Percentiles rank a stretch among this genome's conserved stretches.
Conservation (phyloP, 2,888 invertebrate species). For the Acholoe squamosa region DNA sequence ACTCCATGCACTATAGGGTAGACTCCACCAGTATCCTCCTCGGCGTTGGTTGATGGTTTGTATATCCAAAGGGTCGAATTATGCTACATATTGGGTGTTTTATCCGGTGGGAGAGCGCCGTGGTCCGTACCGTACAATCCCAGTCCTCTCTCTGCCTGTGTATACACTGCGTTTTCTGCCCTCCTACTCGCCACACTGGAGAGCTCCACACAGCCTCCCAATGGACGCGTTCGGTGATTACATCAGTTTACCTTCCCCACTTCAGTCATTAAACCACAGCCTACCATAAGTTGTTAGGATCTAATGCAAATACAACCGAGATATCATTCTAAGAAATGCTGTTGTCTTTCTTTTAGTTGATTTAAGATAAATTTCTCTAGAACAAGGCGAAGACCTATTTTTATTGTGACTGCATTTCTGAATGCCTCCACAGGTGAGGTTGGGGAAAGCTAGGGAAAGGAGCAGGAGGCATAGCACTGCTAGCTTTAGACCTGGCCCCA, state of each 20-base stretch:
- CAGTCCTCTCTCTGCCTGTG: not conserved
- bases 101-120: not conserved
- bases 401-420: too few relatives aligned
- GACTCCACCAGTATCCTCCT: not conserved
- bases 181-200: not conserved
- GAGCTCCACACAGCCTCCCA: not conserved
- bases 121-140: not conserved
- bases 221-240: not conserved
- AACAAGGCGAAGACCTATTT: too few relatives aligned
- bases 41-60: not conserved
- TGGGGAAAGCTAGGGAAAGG: too few relatives aligned
- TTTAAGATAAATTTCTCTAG: too few relatives aligned
- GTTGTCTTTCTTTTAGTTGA: not conserved
- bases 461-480: too few relatives aligned
- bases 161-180: not conserved
- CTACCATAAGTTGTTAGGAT: too few relatives aligned
- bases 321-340: not conserved
- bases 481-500: too few relatives aligned
- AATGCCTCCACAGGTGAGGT: too few relatives aligned
- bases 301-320: too few relatives aligned
- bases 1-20: not conserved
- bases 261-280: too few relatives aligned
- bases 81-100: slow-evolving; percentile 1
- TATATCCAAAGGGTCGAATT: not conserved
- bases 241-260: too few relatives aligned